A percentile compares a stretch with the other conserved stretches of the same genome.
phyloP scores from a whole-genome alignment of 2,113 vertebrate genomes.

The Dicerorhinus sumatrensis region DNA sequence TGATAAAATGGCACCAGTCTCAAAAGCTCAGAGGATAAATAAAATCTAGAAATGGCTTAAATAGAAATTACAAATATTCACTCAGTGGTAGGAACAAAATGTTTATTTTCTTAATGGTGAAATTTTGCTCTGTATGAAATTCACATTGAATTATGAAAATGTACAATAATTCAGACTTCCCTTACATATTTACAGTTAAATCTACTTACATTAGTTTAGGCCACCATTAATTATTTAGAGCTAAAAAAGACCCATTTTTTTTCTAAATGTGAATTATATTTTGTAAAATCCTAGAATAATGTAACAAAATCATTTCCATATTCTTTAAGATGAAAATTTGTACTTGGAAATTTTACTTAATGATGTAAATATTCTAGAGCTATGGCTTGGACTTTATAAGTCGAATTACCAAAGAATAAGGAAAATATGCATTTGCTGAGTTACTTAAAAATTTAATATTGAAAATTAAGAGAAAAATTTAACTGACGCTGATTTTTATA shows the following conservation, averaged over 20 bases:
- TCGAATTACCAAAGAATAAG: slow-evolving; percentile 72
- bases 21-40: slow-evolving; percentile 29
- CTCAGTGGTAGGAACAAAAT: slow-evolving; percentile 86
- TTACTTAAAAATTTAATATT: slow-evolving; percentile 65
- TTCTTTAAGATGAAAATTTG: slow-evolving; percentile 79
- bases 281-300: slow-evolving; percentile 79
- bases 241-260: slow-evolving; percentile 76
- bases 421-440: slow-evolving; percentile 50
- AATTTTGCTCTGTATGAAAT: slow-evolving; percentile 86
- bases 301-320: slow-evolving; percentile 80
- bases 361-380: slow-evolving; percentile 70
- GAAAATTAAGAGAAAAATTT: slow-evolving; percentile 66
- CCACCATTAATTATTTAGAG: slow-evolving; percentile 85
- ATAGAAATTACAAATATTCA: slow-evolving; percentile 84
- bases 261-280: slow-evolving; percentile 83
- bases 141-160: slow-evolving; percentile 87
- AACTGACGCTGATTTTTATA: slow-evolving; percentile 54
- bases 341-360: slow-evolving; percentile 78
- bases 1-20: neutral
- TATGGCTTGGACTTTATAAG: slow-evolving; percentile 72
- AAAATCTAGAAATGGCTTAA: slow-evolving; percentile 64
- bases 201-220: slow-evolving; percentile 81
- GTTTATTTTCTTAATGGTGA: slow-evolving; percentile 88
- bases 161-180: slow-evolving; percentile 85
- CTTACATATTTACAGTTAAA: slow-evolving; percentile 84